Evolutionary conservation across 2,797 vertebrate species (phyloP), one percentile per base, ranked within the genome.

Genomic region (Oreochromis grahami): DNA sequence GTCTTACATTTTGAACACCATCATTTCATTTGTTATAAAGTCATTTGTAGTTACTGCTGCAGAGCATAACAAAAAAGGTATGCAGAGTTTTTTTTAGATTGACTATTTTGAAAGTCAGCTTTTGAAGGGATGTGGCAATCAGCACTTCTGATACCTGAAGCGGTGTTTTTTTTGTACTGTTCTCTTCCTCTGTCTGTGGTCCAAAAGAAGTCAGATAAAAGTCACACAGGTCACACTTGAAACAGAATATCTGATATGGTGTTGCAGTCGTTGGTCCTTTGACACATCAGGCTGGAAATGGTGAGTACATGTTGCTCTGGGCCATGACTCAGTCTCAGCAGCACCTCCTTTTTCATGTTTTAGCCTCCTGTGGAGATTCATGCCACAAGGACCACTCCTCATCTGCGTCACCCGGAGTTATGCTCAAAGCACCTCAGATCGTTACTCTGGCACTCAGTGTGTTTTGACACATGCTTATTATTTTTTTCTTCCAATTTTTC

Each of bases 181-280:
- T 43, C 13, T 41, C 45, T 12, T 52, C 13, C 13, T 78, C 80
- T 78, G 38, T 55, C 21, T 26, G 1, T 78, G 77, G 41, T 48
- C 70, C 80, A 79, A 21, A 84, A 88, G 74, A 60, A 81, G 43
- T 65, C 58, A 76, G 86, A 94, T 94, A 80, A 95, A 95, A 89
- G 84, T 86, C 88, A 21, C 72, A 14, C 79, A 26, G 65, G 79
- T 45, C 82, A 52, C 63, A 90, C 92, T 92, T 94, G 77, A 95
- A 96, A 92, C 79, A 91, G 94, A 95, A 93, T 94, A 41, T 74
- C 38, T 91, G 80, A 94, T 89, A 41, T 45, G 2, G 60, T 24
- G 41, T 74, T 84, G 9, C 45, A 82, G 80, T 81, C 82, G 36
- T 78, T 85, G 79, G 79, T n/a, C 78, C 87, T 94, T 95, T 96